Percentiles rank a stretch among this genome's conserved stretches.
Evolutionary conservation across 2,113 vertebrate species (phyloP).

Genomic region (Brachyhypopomus gauderio): DNA sequence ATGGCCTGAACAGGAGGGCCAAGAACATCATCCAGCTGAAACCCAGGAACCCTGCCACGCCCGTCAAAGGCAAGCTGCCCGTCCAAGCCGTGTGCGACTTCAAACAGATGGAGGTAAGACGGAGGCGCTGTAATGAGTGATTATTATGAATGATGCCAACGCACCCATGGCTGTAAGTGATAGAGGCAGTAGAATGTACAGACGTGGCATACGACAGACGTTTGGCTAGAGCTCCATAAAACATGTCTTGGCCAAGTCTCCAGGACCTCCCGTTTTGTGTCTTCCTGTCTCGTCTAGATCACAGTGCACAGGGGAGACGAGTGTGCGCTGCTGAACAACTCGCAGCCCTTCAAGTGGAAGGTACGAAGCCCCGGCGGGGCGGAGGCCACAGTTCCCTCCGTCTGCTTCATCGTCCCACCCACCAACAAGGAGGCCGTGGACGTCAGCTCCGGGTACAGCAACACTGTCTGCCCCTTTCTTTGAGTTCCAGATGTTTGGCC

Average conservation of each 20-base stretch:
- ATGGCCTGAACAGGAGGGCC: conserved; percentile 81
- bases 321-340: conserved; percentile 81
- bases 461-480: neutral
- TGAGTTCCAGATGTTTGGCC: neutral
- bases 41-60: conserved; percentile 76
- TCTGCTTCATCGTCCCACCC: conserved; percentile 89
- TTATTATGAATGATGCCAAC: too few relatives aligned
- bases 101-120: conserved; percentile 90
- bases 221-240: too few relatives aligned
- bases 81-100: conserved; percentile 91
- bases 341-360: conserved; percentile 85
- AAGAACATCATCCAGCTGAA: conserved; percentile 85
- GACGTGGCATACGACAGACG: too few relatives aligned
- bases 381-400: conserved; percentile 83
- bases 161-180: neutral
- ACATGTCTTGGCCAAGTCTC: too few relatives aligned
- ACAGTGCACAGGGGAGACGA: conserved; percentile 86
- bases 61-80: conserved; percentile 74
- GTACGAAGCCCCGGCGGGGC: conserved; percentile 74
- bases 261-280: neutral
- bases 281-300: conserved; percentile 71
- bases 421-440: conserved; percentile 89
- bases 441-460: conserved; percentile 75
- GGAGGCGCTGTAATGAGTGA: neutral
- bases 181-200: too few relatives aligned